phyloP scores from a whole-genome alignment of 2,888 invertebrate genomes.

The Tanaodytes sp. region DNA sequence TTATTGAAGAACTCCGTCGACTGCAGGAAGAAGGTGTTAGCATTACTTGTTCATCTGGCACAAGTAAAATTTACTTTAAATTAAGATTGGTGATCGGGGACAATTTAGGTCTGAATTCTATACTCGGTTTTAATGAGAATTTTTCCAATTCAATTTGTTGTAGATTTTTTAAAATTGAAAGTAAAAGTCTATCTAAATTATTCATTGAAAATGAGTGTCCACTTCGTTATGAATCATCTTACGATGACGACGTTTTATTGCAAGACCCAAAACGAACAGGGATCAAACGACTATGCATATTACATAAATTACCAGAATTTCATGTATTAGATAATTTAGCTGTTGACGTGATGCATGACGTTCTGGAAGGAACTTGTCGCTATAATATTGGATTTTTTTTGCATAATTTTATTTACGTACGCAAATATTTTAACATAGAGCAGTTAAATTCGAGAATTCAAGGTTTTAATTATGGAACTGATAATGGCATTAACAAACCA shows the following conservation, averaged over 20 bases:
- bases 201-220: constrained; percentile 4
- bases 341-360: too few species aligned
- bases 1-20: background rate
- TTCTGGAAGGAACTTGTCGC: too few species aligned
- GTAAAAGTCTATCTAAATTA: constrained; percentile 1
- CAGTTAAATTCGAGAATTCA: background rate
- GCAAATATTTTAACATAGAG: background rate
- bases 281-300: constrained; percentile 2
- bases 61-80: constrained; percentile 1
- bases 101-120: constrained; percentile 1
- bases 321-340: too few species aligned
- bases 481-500: background rate
- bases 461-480: background rate
- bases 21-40: constrained; percentile 8
- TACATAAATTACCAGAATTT: background rate
- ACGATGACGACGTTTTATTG: background rate
- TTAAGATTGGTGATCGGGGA: background rate
- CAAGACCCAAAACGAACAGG: background rate
- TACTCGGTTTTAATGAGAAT: constrained; percentile 5
- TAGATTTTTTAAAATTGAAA: background rate
- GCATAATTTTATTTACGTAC: background rate
- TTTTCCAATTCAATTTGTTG: background rate
- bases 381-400: background rate
- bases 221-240: background rate
- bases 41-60: background rate